phyloP scores from a whole-genome alignment of 1,140 invertebrate species.

The Drusus annulatus region DNA sequence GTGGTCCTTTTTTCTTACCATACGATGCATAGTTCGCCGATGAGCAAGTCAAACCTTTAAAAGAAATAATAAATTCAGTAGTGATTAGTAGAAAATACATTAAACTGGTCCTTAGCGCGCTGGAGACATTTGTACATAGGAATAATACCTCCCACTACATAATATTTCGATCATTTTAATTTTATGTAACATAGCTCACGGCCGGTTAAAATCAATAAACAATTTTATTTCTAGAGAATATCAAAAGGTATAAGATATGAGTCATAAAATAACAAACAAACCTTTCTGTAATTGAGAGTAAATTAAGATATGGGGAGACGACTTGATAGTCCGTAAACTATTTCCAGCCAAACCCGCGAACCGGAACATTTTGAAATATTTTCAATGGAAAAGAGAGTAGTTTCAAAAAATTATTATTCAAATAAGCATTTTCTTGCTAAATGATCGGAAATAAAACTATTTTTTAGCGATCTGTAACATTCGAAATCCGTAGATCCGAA shows the following conservation, averaged over 20 bases:
- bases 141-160: too few species aligned
- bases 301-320: neutral
- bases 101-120: too few species aligned
- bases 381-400: neutral
- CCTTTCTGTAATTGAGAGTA: slow-evolving; percentile 18
- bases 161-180: too few species aligned
- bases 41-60: slow-evolving; percentile 3
- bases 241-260: too few species aligned
- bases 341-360: slow-evolving; percentile 23
- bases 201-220: too few species aligned
- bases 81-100: too few species aligned
- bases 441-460: slow-evolving; percentile 3
- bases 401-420: neutral
- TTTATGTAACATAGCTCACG: too few species aligned
- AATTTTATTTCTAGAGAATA: too few species aligned
- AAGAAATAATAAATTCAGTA: neutral
- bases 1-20: slow-evolving; percentile 28
- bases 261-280: neutral
- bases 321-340: slow-evolving; percentile 14
- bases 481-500: slow-evolving; percentile 1
- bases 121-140: too few species aligned
- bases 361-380: slow-evolving; percentile 18
- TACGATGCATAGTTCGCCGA: slow-evolving; percentile 42
- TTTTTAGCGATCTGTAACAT: slow-evolving; percentile 9
- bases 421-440: neutral